Evolutionary conservation across 2,797 vertebrate genomes (phyloP), one percentile per base, ranked within the genome.

Genomic region (Luscinia megarhynchos): DNA sequence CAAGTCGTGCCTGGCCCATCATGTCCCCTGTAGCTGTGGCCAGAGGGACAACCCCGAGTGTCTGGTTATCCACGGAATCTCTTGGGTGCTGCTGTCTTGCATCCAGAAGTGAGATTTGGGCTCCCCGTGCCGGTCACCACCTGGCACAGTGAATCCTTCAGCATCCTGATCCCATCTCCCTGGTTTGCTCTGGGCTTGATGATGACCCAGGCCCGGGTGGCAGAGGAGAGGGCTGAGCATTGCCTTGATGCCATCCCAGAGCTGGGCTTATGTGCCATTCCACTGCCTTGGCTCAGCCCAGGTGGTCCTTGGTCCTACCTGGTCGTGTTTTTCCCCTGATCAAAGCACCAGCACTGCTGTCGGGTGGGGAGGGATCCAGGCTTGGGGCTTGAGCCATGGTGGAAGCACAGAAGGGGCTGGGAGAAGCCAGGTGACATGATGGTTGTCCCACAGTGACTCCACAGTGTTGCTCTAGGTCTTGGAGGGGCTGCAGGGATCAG

Each of bases 201-300:
- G 6, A 17, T 4, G 7, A 11, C 43, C 38, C 3, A 2, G 46
- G 45, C 11, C 14, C 2, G 3, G 19, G 12, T 58, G 23, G 9
- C 0, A 0, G 61, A 67, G 36, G 48, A 67, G 57, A 48, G 20
- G 26, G 36, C 38, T 88, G 61, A 78, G 34, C 45, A 24, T 59
- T 1, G 2, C 29, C 30, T 79, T 5, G 1, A 5, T 88, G 55
- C 24, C 12, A 3, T 45, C 22, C 26, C 1, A 3, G 67, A 43
- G 76, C 30, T 66, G 59, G 17, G 26, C 5, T 91, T 2, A 0
- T 15, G 32, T 51, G 12, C 50, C 1, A 0, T 67, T 43, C n/a
- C 0, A 0, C 48, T 10, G 3, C 38, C 30, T 58, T 2, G 1
- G 30, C 43, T 62, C 13, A 76, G n/a, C 0, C 0, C 40, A 29